Percentiles rank a stretch among this genome's conserved stretches.
Evolutionary conservation across 1,140 invertebrate genomes (phyloP).

Genomic region (Harpegnathos saltator): DNA sequence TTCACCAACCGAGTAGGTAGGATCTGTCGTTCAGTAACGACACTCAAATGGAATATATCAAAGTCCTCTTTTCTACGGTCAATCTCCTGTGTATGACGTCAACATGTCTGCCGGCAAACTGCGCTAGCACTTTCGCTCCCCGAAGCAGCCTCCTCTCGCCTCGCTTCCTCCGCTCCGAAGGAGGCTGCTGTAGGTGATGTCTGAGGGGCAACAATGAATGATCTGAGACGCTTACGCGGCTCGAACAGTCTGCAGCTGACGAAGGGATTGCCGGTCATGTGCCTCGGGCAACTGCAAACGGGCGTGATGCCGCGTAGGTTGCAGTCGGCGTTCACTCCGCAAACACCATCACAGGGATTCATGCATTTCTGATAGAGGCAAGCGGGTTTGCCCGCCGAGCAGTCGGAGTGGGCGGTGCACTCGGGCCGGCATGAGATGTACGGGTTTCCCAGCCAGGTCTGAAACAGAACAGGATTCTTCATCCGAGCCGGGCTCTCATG

Average conservation of each 20-base stretch:
- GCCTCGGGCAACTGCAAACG: constrained; percentile 93
- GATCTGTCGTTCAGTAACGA: no score
- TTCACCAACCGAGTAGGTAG: no score
- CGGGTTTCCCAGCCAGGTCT: constrained; percentile 92
- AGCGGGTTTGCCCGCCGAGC: constrained; percentile 91
- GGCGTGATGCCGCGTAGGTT: constrained; percentile 91
- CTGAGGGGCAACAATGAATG: constrained; percentile 1
- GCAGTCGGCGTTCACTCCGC: constrained; percentile 93
- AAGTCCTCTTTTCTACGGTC: no score
- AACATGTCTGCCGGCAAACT: no score
- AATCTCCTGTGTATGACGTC: no score
- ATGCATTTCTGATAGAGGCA: constrained; percentile 93
- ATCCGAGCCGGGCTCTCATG: background rate
- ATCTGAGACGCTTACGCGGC: constrained; percentile 87
- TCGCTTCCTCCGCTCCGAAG: no score
- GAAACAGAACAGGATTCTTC: constrained; percentile 20
- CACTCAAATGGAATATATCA: no score
- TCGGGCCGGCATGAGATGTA: constrained; percentile 91
- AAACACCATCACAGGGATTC: constrained; percentile 93
- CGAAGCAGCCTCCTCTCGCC: no score
- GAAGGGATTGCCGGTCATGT: constrained; percentile 95
- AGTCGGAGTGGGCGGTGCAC: constrained; percentile 91
- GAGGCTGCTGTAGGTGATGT: no score
- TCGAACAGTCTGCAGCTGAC: constrained; percentile 92
- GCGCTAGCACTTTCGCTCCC: no score